These are phyloP conservation scores for Biston stratarius DNA, from an alignment of 2,888 invertebrate species.

Conservation along the genomic window DNA sequence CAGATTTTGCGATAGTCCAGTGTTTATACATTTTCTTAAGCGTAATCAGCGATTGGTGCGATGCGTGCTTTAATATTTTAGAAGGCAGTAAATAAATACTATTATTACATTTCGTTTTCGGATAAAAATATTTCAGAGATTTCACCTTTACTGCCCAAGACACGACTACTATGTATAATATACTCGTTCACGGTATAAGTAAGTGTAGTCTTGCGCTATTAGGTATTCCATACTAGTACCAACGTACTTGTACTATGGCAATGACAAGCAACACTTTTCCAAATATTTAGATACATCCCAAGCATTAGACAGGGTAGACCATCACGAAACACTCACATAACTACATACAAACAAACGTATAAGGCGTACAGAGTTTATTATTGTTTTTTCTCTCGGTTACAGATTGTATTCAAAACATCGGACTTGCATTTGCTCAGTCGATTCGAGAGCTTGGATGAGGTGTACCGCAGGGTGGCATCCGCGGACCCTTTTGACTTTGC, in stretches of 20 bases:
- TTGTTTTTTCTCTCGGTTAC: constrained; percentile 83
- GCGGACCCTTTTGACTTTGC: constrained; percentile 53
- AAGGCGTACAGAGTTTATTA: constrained; percentile 73
- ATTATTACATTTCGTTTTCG: too few species aligned
- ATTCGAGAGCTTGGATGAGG: constrained; percentile 64
- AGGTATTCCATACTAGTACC: constrained; percentile 1
- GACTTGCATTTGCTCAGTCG: constrained; percentile 70
- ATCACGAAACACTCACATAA: constrained; percentile 49
- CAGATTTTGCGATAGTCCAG: too few species aligned
- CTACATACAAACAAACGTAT: constrained; percentile 58
- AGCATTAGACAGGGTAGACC: constrained; percentile 52
- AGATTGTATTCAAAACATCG: constrained; percentile 84
- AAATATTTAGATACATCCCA: constrained; percentile 40
- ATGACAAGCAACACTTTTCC: constrained; percentile 10
- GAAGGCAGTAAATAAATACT: too few species aligned
- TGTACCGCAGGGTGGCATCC: constrained; percentile 68
- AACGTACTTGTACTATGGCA: constrained; percentile 2
- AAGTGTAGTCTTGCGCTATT: neutral
- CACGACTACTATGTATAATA: neutral
- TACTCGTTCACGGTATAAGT: neutral
- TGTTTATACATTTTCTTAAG: too few species aligned
- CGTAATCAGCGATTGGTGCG: too few species aligned
- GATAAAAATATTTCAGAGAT: too few species aligned
- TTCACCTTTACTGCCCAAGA: too few species aligned
- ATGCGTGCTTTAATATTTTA: too few species aligned